Percentiles rank a stretch among this genome's conserved stretches.
Conservation (phyloP, 2,888 invertebrate genomes). For the Thecophora atra region DNA sequence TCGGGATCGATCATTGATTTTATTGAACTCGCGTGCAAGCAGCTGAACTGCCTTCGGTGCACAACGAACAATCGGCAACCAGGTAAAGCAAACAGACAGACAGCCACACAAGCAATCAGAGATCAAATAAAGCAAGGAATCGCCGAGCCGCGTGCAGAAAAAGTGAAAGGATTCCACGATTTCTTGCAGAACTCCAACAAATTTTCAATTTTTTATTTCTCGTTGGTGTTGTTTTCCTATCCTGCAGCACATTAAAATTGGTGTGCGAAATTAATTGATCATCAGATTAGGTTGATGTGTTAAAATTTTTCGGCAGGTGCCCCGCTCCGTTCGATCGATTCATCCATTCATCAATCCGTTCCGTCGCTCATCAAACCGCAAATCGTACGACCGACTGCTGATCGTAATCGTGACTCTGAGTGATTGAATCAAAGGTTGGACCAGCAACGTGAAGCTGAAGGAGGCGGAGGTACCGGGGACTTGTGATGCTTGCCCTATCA, state of each 20-base stretch:
- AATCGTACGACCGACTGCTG: conserved; percentile 16
- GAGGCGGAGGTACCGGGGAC: no score
- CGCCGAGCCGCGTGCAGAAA: neutral
- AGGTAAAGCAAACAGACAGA: neutral
- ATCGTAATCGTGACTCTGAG: conserved; percentile 22
- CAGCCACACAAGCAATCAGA: neutral
- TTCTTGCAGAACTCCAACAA: no score
- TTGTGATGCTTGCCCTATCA: neutral
- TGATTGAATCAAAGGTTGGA: no score
- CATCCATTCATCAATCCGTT: neutral
- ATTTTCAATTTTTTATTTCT: neutral
- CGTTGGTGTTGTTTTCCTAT: neutral
- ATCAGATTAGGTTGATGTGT: conserved; percentile 20
- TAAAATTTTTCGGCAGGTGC: conserved; percentile 16
- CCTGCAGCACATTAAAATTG: conserved; percentile 23
- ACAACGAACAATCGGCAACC: neutral
- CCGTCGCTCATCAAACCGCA: neutral
- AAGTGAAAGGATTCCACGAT: conserved; percentile 15
- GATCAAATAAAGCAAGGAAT: neutral
- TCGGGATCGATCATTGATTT: conserved; percentile 22
- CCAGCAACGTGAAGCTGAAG: no score
- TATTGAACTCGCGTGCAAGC: conserved; percentile 30
- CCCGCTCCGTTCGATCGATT: conserved; percentile 1
- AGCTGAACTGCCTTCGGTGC: conserved; percentile 4
- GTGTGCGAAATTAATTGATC: conserved; percentile 34